Conservation (phyloP, 1,140 invertebrate genomes). For the Palaemon carinicauda region DNA sequence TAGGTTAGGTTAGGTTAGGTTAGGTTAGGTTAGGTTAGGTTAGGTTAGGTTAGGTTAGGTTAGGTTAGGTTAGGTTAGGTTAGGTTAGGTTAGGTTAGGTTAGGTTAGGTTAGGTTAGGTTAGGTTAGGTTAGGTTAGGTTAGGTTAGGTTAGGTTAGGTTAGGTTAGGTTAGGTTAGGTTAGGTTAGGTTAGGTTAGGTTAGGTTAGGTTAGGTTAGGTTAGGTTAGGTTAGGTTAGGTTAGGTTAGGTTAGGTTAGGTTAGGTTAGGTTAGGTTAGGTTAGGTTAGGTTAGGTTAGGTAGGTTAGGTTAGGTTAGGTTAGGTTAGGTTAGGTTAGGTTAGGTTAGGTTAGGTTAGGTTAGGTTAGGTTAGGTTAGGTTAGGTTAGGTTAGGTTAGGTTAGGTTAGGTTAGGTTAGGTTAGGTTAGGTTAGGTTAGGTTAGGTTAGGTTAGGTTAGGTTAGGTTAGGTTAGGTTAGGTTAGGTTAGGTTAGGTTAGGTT, state of each 20-base stretch:
- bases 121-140: no score
- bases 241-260: background rate
- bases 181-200: no score
- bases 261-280: background rate
- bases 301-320: background rate
- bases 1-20: no score
- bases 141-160: no score
- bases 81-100: no score
- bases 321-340: background rate
- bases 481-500: background rate
- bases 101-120: no score
- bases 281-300: background rate
- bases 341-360: background rate
- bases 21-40: no score
- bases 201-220: background rate
- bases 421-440: background rate
- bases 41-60: no score
- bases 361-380: background rate
- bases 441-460: background rate
- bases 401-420: background rate
- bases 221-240: background rate
- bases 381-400: background rate
- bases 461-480: background rate
- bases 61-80: no score
- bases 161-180: no score